phyloP scores from a whole-genome alignment of 1,140 invertebrate species.

The Trachymyrmex cornetzi region DNA sequence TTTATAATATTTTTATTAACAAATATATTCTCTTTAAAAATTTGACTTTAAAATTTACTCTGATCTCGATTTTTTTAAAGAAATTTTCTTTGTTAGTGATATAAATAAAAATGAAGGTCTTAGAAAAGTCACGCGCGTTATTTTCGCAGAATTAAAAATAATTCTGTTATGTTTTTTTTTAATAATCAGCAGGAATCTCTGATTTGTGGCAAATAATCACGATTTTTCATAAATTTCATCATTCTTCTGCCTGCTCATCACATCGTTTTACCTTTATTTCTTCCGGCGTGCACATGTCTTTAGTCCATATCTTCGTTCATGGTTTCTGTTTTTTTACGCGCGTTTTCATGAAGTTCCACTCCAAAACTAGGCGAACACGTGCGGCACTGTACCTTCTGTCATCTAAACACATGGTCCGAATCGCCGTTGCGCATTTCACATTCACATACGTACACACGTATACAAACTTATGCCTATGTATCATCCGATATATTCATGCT shows the following conservation, averaged over 20 bases:
- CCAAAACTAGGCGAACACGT: conserved; percentile 46
- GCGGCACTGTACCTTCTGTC: conserved; percentile 14
- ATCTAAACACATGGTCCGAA: conserved; percentile 54
- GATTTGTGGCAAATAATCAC: not conserved
- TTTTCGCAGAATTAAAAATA: conserved; percentile 26
- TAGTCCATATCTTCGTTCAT: conserved; percentile 61
- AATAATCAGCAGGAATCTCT: conserved; percentile 19
- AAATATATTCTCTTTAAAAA: not conserved
- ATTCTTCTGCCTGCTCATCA: not conserved
- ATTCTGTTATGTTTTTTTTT: conserved; percentile 6
- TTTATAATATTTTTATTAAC: not conserved
- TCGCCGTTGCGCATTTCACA: conserved; percentile 32
- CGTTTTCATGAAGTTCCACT: conserved; percentile 23
- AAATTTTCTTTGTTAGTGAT: too few relatives aligned
- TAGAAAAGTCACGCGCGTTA: not conserved
- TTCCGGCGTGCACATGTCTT: conserved; percentile 85
- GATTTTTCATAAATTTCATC: not conserved
- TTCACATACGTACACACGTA: conserved; percentile 7
- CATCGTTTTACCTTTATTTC: conserved; percentile 83
- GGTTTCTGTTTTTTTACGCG: conserved; percentile 51
- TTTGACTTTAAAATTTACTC: not conserved
- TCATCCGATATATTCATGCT: not conserved
- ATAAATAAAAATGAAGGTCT: not conserved
- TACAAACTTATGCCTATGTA: not conserved
- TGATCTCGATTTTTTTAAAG: not conserved